Evolutionary conservation across 2,797 vertebrate species (phyloP), one percentile per base, ranked within the genome.

Genomic region (Onychomys leucogaster): DNA sequence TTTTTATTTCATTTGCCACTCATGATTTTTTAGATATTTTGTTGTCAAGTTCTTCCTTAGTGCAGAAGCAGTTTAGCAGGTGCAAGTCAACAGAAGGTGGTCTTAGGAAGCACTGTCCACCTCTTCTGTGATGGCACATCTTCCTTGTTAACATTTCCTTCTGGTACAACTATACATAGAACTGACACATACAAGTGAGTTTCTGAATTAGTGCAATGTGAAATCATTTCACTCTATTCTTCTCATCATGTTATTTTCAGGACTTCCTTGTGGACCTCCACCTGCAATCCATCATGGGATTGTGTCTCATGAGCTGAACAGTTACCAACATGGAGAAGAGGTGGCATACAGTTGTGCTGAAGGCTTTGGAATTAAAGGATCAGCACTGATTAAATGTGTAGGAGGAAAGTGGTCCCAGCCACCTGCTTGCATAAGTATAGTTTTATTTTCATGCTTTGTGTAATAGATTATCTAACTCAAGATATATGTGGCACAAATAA

Each of bases 401-500:
- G 96, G 93, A 93, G 41, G 25, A 77, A 95, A 87, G n/a, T 98
- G 97, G 97, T 80, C 96, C 19, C 5, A 0, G 0, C n/a, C 43
- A 25, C 97, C 97, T 59, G 7, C 13, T 52, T 98, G 96, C 97
- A 95, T 19, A 97, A 93, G 96, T 97, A 98, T 1, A 57, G 14
- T 92, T 92, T 94, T 95, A 89, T 43, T 90, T 80, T 59, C 27
- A 61, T 61, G 57, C 3, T 89, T 32, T 89, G 17, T 16, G 1
- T 34, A n/a, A 25, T 19, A 46, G 19, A 46, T 23, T 34, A 32
- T 32, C 2, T 57, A 41, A 3, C 32, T 73, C 27, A 34, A 43
- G 11, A 1, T 29, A 27, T 29, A 41, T 16, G 2, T 73, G n/a
- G 21, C 8, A 55, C 1, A 82, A 71, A 25, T 71, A 67, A n/a